phyloP scores from a whole-genome alignment of 2,888 invertebrate species.

The Trichogramma dendrolimi region DNA sequence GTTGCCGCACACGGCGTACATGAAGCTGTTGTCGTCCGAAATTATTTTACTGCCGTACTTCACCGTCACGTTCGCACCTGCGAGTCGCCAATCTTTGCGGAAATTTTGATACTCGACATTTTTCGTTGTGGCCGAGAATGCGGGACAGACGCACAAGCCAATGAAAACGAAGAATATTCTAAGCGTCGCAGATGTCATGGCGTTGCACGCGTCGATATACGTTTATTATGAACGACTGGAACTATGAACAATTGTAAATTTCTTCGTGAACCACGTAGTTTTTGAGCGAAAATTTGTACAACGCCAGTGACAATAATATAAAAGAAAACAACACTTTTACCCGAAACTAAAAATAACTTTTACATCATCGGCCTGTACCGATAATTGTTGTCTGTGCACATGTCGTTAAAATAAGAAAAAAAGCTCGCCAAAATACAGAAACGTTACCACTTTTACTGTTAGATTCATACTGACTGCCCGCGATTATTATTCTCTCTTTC shows the following conservation, averaged over 20 bases:
- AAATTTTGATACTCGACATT: conserved; percentile 3
- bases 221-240: neutral
- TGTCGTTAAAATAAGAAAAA: too few species aligned
- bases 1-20: conserved; percentile 11
- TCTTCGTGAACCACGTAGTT: neutral
- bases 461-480: conserved; percentile 13
- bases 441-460: conserved; percentile 8
- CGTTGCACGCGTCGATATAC: too few species aligned
- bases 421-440: neutral
- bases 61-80: neutral
- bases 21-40: conserved; percentile 17
- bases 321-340: neutral
- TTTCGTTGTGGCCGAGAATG: neutral
- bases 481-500: conserved; percentile 2
- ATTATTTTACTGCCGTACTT: conserved; percentile 10
- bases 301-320: neutral
- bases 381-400: too few species aligned
- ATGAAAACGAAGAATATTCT: too few species aligned
- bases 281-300: neutral
- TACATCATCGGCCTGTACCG: too few species aligned
- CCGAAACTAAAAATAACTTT: too few species aligned
- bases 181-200: too few species aligned
- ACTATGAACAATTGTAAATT: neutral
- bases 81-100: conserved; percentile 23
- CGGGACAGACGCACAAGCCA: neutral